Base-by-base conservation (phyloP, 2,888 invertebrate genomes). In the Chrysolina haemoptera region DNA sequence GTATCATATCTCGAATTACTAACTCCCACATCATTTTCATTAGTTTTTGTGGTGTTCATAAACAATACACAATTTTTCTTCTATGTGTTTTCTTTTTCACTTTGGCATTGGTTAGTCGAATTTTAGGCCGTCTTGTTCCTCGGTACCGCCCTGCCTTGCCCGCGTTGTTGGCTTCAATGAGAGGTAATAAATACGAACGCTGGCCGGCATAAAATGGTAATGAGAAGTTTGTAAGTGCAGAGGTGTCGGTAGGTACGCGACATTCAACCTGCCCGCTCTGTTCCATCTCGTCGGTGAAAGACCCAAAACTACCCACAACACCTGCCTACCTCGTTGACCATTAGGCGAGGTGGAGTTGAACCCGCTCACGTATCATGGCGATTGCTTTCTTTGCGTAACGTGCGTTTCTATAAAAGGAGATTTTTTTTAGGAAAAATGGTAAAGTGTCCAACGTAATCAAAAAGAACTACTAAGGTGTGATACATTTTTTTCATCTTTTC, bases 261-360 rank as follows among this genome's bases (percentile, higher is more conserved):
- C 82, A 81, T 81, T 84, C 83, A 82, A 84, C 83, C 83, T 84
- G 83, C 81, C 81, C 43, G 68, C 35, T 74, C 70, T 48, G 77
- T 80, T 80, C 80, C 80, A 79, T 79, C 79, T 75, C 80, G 80
- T 75, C 80, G 80, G 83, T 82, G 83, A 84, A 83, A 84, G 83
- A 84, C 81, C 82, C 81, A 80, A 77, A 76, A 73, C 80, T 78
- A 78, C 82, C 81, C 79, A 82, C 81, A 76, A 74, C 75, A 73
- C 73, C 77, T 75, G 75, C 80, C 78, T 77, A 78, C 77, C 73
- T 75, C 53, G 35, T 66, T 27, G 59, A 35, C 27, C 59, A 59
- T 59, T 59, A 59, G n/a, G 8, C 35, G n/a, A 59, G 59, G 59
- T 59, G 59, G n/a, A 50, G 50, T 16, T 18, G n/a, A 50, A 50